Conservation (phyloP, 2,888 invertebrate species). For the Oasisia sp. region DNA sequence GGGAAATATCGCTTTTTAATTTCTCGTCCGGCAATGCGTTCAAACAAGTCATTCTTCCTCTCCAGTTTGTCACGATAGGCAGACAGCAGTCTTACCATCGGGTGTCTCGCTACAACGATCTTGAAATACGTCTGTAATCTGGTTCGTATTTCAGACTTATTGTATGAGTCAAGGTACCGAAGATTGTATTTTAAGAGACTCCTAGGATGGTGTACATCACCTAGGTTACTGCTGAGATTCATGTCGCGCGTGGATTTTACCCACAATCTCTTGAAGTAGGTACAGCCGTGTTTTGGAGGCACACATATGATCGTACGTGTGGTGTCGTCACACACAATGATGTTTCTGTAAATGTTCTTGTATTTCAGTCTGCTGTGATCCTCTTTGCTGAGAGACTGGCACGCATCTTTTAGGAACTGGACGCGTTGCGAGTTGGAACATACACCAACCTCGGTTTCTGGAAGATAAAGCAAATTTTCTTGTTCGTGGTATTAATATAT, state of each 20-base stretch:
- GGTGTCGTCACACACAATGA: background rate
- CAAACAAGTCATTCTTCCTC: background rate
- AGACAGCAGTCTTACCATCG: slow-evolving; percentile 14
- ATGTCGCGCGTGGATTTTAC: background rate
- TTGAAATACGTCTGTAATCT: background rate
- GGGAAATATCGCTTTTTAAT: background rate
- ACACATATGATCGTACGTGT: background rate
- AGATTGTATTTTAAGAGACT: background rate
- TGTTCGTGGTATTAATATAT: background rate
- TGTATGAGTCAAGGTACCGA: background rate
- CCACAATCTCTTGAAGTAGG: background rate
- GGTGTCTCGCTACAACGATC: background rate
- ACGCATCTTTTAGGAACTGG: background rate
- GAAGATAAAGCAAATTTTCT: background rate
- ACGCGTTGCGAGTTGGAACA: background rate
- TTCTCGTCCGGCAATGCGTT: background rate
- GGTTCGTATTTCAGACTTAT: background rate
- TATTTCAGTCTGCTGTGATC: background rate
- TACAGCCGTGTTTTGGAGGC: background rate
- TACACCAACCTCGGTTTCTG: background rate
- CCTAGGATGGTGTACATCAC: background rate
- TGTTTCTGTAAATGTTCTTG: background rate
- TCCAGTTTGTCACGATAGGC: slow-evolving; percentile 19
- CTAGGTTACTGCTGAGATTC: background rate
- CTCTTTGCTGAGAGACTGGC: background rate